Conservation (phyloP, 2,888 invertebrate species). For the Emmelina monodactyla region DNA sequence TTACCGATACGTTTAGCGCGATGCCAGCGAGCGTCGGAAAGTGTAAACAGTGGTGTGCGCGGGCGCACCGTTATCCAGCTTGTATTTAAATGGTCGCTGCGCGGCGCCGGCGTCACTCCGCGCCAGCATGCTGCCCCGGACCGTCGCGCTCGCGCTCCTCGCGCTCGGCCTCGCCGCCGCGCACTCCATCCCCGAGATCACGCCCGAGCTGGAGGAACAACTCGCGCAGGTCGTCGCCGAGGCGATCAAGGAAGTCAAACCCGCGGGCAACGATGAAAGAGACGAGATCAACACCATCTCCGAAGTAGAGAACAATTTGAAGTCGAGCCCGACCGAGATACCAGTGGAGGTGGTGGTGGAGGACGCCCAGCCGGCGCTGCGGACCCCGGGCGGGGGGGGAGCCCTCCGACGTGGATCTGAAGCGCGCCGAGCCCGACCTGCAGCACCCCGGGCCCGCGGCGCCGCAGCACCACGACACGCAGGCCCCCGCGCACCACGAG, state of each 20-base stretch:
- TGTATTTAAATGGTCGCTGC: slow-evolving; percentile 37
- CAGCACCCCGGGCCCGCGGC: slow-evolving; percentile 46
- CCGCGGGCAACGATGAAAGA: slow-evolving; percentile 8
- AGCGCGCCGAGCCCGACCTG: slow-evolving; percentile 35
- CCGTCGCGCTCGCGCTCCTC: slow-evolving; percentile 30
- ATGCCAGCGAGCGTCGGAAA: slow-evolving; percentile 22
- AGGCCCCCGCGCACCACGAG: slow-evolving; percentile 36
- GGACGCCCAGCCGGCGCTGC: slow-evolving; percentile 21
- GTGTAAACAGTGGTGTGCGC: slow-evolving; percentile 30
- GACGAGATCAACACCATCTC: slow-evolving; percentile 22
- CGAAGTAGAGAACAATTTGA: slow-evolving; percentile 33
- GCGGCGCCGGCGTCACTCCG: slow-evolving; percentile 23
- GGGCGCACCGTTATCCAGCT: slow-evolving; percentile 29
- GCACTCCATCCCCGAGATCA: slow-evolving; percentile 29
- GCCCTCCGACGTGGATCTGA: slow-evolving; percentile 23
- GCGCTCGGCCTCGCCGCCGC: slow-evolving; percentile 32
- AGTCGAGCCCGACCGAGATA: slow-evolving; percentile 25
- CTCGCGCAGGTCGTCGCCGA: slow-evolving; percentile 21
- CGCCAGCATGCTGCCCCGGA: slow-evolving; percentile 40
- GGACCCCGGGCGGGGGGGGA: slow-evolving; percentile 18
- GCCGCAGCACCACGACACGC: slow-evolving; percentile 49
- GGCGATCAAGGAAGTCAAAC: slow-evolving; percentile 21
- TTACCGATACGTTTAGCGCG: slow-evolving; percentile 44
- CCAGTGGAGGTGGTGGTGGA: slow-evolving; percentile 42
- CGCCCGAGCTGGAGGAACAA: slow-evolving; percentile 21